Base-by-base conservation (phyloP, 2,888 invertebrate species). In the Anticlea derivata region DNA sequence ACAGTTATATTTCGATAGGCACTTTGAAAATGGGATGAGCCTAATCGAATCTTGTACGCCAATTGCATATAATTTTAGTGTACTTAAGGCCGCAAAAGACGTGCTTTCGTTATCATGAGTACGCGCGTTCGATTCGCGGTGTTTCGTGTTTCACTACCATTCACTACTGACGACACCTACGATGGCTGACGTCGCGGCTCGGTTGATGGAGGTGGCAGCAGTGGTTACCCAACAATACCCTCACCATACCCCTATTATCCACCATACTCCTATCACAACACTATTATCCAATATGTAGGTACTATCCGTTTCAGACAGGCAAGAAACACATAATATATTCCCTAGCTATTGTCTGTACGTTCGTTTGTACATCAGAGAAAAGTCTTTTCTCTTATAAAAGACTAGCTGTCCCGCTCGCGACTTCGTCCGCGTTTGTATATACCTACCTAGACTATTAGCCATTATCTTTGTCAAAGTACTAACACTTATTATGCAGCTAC, bases 201-300 rank as follows among this genome's bases (percentile, higher is more conserved):
- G 44, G 30, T 12, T 8, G 20, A 5, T 53, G 48, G 53, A 45
- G 53, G 48, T 53, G 52, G 53, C 30, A 50, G 50, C 51, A 52
- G 51, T 50, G 52, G 56, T 67, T 70, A 65, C 68, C 47, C 66
- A 70, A 68, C 57, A 52, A 47, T 51, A 54, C 57, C 60, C 61
- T 65, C 66, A 63, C 66, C 64, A 66, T 56, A 30, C 57, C 60
- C 63, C 66, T 62, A 66, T 17, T 17, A 17, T 17, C 17, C 17
- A 17, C n/a, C n/a, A n/a, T n/a, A n/a, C n/a, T 2, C 7, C 35
- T 54, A 33, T 41, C 56, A 46, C 34, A 20, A 50, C 57, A 33
- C 31, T 47, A 44, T 58, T 58, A 57, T 60, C 38, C 49, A 60
- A 61, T 47, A 45, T 50, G 47, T 13, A 2, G 20, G 43, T 24